Percentiles rank a stretch among this genome's conserved stretches.
Conservation (phyloP, 2,113 vertebrate genomes). For the chimpanzee (Pan troglodytes) region NHGRI_mPanTro3-v2.1_pri NC_072421.2:121380501-121381000, state of each 20-base stretch:
- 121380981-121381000: constrained; percentile 92
- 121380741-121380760: constrained; percentile 95
- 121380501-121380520: constrained; percentile 83
- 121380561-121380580: constrained; percentile 92
- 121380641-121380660: constrained; percentile 90
- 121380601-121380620: constrained; percentile 87
- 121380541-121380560: constrained; percentile 84
- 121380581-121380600: constrained; percentile 88
- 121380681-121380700: constrained; percentile 91
- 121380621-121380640: constrained; percentile 84
- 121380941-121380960: constrained; percentile 92
- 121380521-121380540: constrained; percentile 81
- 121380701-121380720: constrained; percentile 92
- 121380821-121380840: constrained; percentile 90
- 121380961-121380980: constrained; percentile 91
- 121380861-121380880: constrained; percentile 91
- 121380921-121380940: constrained; percentile 92
- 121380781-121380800: constrained; percentile 91
- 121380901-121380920: constrained; percentile 89
- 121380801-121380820: constrained; percentile 93
- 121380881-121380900: constrained; percentile 91
- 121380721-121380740: constrained; percentile 94
- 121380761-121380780: constrained; percentile 92
- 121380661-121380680: constrained; percentile 90
- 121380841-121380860: constrained; percentile 92